Conservation (phyloP, 2,113 vertebrate genomes). For the Triplophysa siluroides region DNA sequence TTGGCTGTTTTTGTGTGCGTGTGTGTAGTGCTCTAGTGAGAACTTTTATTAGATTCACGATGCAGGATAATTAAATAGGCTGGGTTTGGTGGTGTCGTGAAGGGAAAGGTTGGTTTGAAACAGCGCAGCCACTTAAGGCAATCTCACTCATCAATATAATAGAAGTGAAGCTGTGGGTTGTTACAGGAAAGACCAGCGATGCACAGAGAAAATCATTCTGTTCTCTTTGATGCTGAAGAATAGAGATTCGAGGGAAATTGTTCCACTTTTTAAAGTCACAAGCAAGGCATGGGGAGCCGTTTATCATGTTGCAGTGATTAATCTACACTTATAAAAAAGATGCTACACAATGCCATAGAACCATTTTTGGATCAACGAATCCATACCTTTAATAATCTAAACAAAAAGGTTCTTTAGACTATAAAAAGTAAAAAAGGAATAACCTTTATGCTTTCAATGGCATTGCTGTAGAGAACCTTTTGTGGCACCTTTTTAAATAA, state of each 20-base stretch:
- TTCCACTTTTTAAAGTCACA: slow-evolving; percentile 5
- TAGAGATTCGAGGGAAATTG: not conserved
- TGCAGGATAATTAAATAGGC: slow-evolving; percentile 58
- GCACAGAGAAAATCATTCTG: not conserved
- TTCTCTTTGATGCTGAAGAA: slow-evolving; percentile 2
- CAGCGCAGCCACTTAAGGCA: slow-evolving; percentile 42
- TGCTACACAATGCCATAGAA: too few species aligned
- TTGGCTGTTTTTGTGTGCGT: slow-evolving; percentile 43
- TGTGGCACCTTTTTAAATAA: too few species aligned
- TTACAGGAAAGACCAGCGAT: slow-evolving; percentile 12
- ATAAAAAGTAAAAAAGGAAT: too few species aligned
- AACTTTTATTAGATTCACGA: slow-evolving; percentile 57
- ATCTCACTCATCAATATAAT: slow-evolving; percentile 41
- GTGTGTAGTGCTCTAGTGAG: slow-evolving; percentile 44
- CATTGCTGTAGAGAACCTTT: too few species aligned
- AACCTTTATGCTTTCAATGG: too few species aligned
- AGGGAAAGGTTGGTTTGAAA: slow-evolving; percentile 49
- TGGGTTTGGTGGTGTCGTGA: slow-evolving; percentile 48
- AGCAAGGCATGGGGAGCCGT: not conserved
- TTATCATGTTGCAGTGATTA: not conserved
- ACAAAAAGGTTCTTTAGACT: too few species aligned
- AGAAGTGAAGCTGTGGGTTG: slow-evolving; percentile 26
- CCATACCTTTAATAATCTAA: too few species aligned
- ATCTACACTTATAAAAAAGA: not conserved
- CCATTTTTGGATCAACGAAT: too few species aligned